Evolutionary conservation across 2,113 vertebrate species (phyloP), one percentile per base, ranked within the genome.

Genomic region (Ginglymostoma cirratum): DNA sequence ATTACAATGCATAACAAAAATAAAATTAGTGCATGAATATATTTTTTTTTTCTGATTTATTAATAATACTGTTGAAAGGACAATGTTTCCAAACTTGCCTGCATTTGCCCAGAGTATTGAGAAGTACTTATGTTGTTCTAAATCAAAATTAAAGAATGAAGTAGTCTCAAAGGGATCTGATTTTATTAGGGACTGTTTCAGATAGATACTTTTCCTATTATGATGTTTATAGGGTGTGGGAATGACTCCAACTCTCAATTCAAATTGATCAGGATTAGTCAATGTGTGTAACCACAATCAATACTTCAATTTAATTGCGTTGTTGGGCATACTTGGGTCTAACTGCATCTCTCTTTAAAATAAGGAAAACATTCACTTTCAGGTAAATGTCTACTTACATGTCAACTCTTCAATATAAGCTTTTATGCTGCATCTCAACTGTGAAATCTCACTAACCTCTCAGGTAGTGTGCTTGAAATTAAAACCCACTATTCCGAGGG

Each of bases 31-130:
- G 70, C 27, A 52, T 72, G 67, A 95, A 95, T 72, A 95, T 76
- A 76, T 48, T 95, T 52, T 48, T 70, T 90, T 94, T 66, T 70
- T 42, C 38, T 94, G 92, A 94, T 45, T 94, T 94, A 94, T 94
- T 94, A 94, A 69, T 94, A 94, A 69, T 45, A 27, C 65, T 8
- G 14, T 2, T 70, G 92, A 55, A 94, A 94, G 17, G 14, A 89
- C 55, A 30, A 69, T 17, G 24, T 42, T 90, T 61, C 27, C 15
- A 94, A 45, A 21, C 45, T 27, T 6, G 17, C 38, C 66, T 45
- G 14, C 34, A 23, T 38, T 67, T 38, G 6, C 21, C n/a, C 2
- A 45, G 42, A 19, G 15, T 67, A 87, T 55, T 55, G 45, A 87
- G 52, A 38, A 93, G 15, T 7, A 42, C 61, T 67, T 70, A 5